A percentile compares a stretch with the other conserved stretches of the same genome.
Conservation (phyloP, 2,113 vertebrate genomes). For the Triplophysa rosa region DNA sequence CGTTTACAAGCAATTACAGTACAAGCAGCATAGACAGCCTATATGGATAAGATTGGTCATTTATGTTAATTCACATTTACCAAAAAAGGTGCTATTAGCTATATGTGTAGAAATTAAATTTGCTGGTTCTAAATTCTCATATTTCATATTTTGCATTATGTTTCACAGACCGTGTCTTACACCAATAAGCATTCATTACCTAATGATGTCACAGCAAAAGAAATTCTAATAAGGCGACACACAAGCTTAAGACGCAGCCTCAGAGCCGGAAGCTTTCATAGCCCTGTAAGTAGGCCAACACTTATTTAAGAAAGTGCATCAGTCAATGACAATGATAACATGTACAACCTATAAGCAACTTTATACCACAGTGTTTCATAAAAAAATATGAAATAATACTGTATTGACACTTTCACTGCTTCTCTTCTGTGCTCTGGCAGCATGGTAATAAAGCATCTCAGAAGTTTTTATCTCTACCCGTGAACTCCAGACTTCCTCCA, state of each 20-base stretch:
- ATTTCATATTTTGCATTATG: conserved; percentile 48
- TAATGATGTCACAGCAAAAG: conserved; percentile 81
- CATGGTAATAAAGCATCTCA: conserved; percentile 53
- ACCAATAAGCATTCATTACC: conserved; percentile 85
- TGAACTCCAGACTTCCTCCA: conserved; percentile 59
- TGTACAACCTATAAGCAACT: background rate
- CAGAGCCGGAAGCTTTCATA: conserved; percentile 78
- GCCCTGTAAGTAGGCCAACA: conserved; percentile 66
- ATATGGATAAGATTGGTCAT: too few species aligned
- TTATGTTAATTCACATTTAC: too few species aligned
- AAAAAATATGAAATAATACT: background rate
- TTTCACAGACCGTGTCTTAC: conserved; percentile 84
- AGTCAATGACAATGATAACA: background rate
- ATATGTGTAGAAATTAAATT: too few species aligned
- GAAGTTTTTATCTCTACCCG: conserved; percentile 75
- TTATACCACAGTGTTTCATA: background rate
- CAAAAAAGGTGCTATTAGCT: too few species aligned
- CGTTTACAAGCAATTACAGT: too few species aligned
- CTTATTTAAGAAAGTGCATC: background rate
- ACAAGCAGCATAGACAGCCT: too few species aligned
- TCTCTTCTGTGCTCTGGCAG: conserved; percentile 51
- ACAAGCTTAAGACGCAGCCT: conserved; percentile 86
- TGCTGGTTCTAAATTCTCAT: background rate
- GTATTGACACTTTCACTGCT: background rate
- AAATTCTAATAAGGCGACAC: conserved; percentile 91